Evolutionary conservation across 1,140 invertebrate genomes (phyloP).

Genomic region (Meloidogyne exigua): DNA sequence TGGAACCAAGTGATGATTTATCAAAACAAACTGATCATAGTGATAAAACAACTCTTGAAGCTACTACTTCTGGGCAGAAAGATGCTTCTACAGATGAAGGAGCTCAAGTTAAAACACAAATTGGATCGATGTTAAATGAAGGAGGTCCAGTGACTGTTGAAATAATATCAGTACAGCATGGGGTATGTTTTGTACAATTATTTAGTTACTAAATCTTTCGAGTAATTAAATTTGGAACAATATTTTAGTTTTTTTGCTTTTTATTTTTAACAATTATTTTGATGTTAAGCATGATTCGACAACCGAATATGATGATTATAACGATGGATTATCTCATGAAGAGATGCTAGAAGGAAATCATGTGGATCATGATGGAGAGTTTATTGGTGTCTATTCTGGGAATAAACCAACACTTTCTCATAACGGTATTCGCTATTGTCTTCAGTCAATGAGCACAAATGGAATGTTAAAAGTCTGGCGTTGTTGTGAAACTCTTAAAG

Average conservation of each 20-base stretch:
- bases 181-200: not conserved
- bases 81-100: not conserved
- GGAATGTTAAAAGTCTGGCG: slow-evolving; percentile 16
- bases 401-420: not conserved
- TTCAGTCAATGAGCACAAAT: not conserved
- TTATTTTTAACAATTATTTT: not conserved
- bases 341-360: not conserved
- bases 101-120: not conserved
- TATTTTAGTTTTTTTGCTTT: too few species aligned
- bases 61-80: not conserved
- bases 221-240: too few species aligned
- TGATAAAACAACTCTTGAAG: not conserved
- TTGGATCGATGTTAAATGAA: slow-evolving; percentile 1
- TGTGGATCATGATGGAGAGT: not conserved
- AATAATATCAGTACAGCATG: not conserved
- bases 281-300: not conserved
- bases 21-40: not conserved
- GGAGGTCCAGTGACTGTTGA: not conserved
- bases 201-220: not conserved
- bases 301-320: too few species aligned
- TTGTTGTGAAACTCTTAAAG: slow-evolving; percentile 6
- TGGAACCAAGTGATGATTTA: not conserved
- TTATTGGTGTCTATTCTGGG: too few species aligned
- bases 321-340: not conserved
- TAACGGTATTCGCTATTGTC: not conserved